Percentiles rank a stretch among this genome's conserved stretches.
These are phyloP conservation scores for Phortica okadai DNA, from an alignment of 2,888 invertebrate genomes.

Conservation along the genomic window DNA sequence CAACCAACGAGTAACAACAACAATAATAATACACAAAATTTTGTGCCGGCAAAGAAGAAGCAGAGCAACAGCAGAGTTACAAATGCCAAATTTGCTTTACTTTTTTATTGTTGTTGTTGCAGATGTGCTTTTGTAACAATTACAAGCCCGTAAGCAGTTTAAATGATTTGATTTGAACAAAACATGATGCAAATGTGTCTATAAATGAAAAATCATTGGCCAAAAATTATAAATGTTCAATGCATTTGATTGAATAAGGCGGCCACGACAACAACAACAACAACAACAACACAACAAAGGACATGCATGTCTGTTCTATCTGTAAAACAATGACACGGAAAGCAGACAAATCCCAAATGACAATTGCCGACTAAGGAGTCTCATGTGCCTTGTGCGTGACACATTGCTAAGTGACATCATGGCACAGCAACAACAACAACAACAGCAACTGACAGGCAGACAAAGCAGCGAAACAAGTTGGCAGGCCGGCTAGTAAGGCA, in stretches of 20 bases:
- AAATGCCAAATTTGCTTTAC: background rate
- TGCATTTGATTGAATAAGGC: background rate
- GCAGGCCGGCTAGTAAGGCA: background rate
- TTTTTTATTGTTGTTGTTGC: no score
- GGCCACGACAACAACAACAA: background rate
- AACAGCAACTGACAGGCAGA: background rate
- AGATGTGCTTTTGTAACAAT: background rate
- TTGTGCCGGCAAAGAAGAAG: slow-evolving; percentile 22
- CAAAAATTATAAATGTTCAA: background rate
- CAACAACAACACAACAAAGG: background rate
- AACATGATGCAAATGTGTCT: slow-evolving; percentile 26
- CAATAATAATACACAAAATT: slow-evolving; percentile 44
- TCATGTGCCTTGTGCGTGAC: background rate
- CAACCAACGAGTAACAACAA: slow-evolving; percentile 29
- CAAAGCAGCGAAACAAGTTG: background rate
- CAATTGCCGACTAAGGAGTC: background rate
- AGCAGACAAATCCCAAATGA: slow-evolving; percentile 1
- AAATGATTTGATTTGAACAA: background rate
- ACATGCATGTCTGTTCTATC: background rate
- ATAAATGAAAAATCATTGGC: slow-evolving; percentile 27
- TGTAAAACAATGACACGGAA: background rate
- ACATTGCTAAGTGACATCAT: background rate
- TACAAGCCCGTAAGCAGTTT: background rate
- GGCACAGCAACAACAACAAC: no score
- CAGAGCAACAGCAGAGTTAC: background rate